phyloP scores from a whole-genome alignment of 2,113 vertebrate genomes.

The Ondatra zibethicus region DNA sequence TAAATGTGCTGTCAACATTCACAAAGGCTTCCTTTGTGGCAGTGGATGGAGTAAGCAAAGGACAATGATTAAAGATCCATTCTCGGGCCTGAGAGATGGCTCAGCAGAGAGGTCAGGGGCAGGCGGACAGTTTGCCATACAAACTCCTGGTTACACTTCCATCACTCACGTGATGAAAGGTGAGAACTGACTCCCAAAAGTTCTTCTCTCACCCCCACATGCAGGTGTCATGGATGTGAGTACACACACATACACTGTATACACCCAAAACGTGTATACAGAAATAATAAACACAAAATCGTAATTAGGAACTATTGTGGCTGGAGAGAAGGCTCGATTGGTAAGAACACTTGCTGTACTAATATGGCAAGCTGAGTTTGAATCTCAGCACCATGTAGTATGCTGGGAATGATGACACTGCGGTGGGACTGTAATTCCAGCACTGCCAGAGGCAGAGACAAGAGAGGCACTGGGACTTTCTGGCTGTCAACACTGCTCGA shows the following conservation, averaged over 20 bases:
- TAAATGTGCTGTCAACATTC: neutral
- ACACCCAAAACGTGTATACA: neutral
- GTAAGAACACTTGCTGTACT: neutral
- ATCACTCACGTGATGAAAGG: neutral
- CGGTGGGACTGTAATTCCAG: neutral
- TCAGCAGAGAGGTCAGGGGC: neutral
- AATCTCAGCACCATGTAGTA: neutral
- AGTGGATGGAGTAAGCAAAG: neutral
- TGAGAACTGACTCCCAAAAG: neutral
- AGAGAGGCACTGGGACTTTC: neutral
- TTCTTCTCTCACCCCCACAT: neutral
- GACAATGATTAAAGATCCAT: accelerated
- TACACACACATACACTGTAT: neutral
- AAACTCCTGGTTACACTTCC: too few relatives aligned
- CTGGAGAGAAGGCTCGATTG: neutral
- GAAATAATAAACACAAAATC: neutral
- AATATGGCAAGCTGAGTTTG: neutral
- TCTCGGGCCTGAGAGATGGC: neutral
- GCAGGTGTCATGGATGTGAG: neutral
- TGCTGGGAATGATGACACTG: neutral
- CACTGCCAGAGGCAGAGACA: neutral
- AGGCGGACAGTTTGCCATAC: too few relatives aligned
- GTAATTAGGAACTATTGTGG: neutral
- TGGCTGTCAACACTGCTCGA: neutral
- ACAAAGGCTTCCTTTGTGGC: neutral